These are phyloP conservation scores for Semotilus atromaculatus DNA, from an alignment of 2,797 vertebrate genomes.

Conservation along the genomic window DNA sequence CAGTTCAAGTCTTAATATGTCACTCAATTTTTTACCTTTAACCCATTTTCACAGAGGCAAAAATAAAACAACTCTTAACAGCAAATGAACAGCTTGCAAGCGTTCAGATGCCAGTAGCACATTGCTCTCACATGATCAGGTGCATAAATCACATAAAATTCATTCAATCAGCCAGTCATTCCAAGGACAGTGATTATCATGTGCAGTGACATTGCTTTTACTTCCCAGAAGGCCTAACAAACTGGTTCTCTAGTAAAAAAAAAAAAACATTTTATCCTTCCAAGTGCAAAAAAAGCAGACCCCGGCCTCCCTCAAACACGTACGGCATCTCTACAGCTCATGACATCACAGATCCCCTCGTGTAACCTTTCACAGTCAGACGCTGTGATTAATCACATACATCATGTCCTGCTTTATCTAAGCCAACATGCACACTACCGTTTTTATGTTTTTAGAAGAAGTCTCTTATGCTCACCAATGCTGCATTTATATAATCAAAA, in stretches of 20 bases:
- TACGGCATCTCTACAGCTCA: slow-evolving; percentile 14
- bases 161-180: slow-evolving; percentile 28
- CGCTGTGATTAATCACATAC: slow-evolving; percentile 43
- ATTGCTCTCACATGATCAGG: slow-evolving; percentile 23
- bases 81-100: slow-evolving; percentile 50
- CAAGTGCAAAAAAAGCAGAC: slow-evolving; percentile 24
- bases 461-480: neutral
- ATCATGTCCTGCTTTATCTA: slow-evolving; percentile 42
- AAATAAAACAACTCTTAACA: slow-evolving; percentile 63
- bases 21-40: slow-evolving; percentile 59
- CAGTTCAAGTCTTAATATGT: slow-evolving; percentile 77
- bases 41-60: slow-evolving; percentile 66
- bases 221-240: neutral
- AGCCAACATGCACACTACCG: slow-evolving; percentile 3
- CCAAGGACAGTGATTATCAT: slow-evolving; percentile 39
- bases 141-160: slow-evolving; percentile 30
- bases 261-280: slow-evolving; percentile 13
- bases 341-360: slow-evolving; percentile 25
- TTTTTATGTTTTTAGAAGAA: neutral
- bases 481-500: neutral
- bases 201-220: slow-evolving; percentile 31
- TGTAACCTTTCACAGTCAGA: slow-evolving; percentile 19
- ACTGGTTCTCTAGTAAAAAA: slow-evolving; percentile 7
- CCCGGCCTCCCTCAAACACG: neutral
- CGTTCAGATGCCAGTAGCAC: slow-evolving; percentile 52